A percentile compares a stretch with the other conserved stretches of the same genome.
Conservation (phyloP, 2,113 vertebrate species). For the Cyphomyrus discorhynchus region DNA sequence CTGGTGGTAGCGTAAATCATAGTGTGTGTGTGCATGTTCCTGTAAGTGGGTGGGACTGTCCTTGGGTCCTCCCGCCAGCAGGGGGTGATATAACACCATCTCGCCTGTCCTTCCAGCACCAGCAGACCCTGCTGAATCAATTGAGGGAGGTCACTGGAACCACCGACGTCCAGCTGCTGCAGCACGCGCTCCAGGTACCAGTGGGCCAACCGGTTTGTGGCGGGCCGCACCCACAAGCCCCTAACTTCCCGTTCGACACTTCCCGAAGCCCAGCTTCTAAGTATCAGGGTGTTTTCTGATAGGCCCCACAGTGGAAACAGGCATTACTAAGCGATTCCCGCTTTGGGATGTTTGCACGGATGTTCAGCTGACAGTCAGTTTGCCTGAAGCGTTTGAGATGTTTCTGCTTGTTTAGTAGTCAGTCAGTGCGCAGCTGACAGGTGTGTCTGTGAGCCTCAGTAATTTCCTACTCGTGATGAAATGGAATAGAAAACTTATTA, state of each 20-base stretch:
- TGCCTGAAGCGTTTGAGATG: neutral
- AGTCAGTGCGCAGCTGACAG: neutral
- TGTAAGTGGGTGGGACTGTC: neutral
- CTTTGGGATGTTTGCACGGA: neutral
- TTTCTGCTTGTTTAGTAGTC: neutral
- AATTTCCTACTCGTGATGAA: neutral
- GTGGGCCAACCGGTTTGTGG: too few relatives aligned
- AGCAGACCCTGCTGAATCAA: conserved; percentile 96
- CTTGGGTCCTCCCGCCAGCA: neutral
- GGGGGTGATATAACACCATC: neutral
- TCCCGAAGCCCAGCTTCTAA: neutral
- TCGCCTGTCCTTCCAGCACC: conserved; percentile 65
- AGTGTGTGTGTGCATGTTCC: neutral
- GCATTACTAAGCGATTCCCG: neutral
- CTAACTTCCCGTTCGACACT: neutral
- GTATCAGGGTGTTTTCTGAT: neutral
- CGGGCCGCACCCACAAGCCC: neutral
- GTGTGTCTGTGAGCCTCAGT: neutral
- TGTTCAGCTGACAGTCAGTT: neutral
- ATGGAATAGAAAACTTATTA: neutral
- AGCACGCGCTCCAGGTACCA: conserved; percentile 91
- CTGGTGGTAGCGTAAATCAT: neutral
- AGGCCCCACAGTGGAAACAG: neutral
- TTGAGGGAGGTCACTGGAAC: conserved; percentile 94
- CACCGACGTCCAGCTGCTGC: conserved; percentile 89